These are phyloP conservation scores for Drosophila seguyi DNA, from an alignment of 1,140 invertebrate species.

Conservation along the genomic window DNA sequence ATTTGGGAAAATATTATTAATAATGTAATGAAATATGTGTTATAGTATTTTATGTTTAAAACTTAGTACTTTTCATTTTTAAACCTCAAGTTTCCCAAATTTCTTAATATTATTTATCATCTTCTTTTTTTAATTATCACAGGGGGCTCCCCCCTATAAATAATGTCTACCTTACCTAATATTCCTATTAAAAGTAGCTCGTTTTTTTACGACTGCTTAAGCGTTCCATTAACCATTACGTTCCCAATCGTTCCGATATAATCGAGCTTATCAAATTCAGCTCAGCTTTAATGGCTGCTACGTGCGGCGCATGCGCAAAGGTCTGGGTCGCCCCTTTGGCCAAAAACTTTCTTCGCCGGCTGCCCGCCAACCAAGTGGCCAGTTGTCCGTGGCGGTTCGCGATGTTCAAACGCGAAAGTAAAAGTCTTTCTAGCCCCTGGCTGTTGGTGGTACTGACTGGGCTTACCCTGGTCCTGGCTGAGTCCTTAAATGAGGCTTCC, in stretches of 20 bases:
- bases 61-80: too few relatives aligned
- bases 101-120: not conserved
- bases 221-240: constrained; percentile 20
- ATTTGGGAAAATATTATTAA: not conserved
- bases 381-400: constrained; percentile 52
- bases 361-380: constrained; percentile 22
- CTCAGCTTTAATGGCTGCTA: constrained; percentile 62
- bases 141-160: not conserved
- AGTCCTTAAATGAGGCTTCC: not conserved
- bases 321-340: constrained; percentile 29
- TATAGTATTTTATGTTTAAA: not conserved
- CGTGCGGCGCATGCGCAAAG: constrained; percentile 64
- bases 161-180: not conserved
- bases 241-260: constrained; percentile 22
- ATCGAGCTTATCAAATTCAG: constrained; percentile 58
- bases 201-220: constrained; percentile 2
- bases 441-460: constrained; percentile 6
- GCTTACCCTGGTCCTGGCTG: not conserved
- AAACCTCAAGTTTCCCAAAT: not conserved
- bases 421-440: constrained; percentile 37
- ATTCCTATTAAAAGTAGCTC: not conserved
- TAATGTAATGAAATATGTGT: too few relatives aligned
- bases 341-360: constrained; percentile 70
- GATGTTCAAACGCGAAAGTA: constrained; percentile 65
- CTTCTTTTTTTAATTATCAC: not conserved